Conservation (phyloP, 2,797 vertebrate genomes). For the Hemibagrus guttatus region DNA sequence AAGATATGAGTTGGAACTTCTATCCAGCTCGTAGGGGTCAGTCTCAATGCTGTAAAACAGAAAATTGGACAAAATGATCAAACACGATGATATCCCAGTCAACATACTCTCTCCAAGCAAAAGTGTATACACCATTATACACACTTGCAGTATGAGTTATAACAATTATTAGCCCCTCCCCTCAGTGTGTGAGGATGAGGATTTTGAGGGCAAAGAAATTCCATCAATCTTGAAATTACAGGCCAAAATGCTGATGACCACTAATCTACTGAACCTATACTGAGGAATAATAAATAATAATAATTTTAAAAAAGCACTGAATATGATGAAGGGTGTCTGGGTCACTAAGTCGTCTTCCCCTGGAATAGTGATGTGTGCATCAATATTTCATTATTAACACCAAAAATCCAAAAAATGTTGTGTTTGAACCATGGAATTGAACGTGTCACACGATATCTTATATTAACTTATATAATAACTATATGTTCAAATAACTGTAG, state of each 20-base stretch:
- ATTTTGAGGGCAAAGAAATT: background rate
- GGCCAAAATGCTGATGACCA: background rate
- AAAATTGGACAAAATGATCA: background rate
- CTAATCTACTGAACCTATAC: no score
- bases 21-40: conserved; percentile 9
- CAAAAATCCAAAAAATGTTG: background rate
- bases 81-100: background rate
- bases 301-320: no score
- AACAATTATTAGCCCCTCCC: background rate
- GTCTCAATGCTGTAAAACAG: background rate
- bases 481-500: no score
- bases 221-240: background rate
- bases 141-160: background rate
- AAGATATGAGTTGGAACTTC: background rate
- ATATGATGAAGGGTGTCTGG: no score
- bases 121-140: background rate
- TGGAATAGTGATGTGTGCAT: no score
- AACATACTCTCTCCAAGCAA: background rate
- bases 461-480: no score
- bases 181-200: background rate
- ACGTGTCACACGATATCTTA: background rate
- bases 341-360: no score
- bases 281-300: no score
- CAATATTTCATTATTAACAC: background rate
- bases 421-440: background rate